A percentile compares a stretch with the other conserved stretches of the same genome.
These are phyloP conservation scores for Helobdella robusta DNA, from an alignment of 2,888 invertebrate genomes.

Conservation along the genomic window DNA sequence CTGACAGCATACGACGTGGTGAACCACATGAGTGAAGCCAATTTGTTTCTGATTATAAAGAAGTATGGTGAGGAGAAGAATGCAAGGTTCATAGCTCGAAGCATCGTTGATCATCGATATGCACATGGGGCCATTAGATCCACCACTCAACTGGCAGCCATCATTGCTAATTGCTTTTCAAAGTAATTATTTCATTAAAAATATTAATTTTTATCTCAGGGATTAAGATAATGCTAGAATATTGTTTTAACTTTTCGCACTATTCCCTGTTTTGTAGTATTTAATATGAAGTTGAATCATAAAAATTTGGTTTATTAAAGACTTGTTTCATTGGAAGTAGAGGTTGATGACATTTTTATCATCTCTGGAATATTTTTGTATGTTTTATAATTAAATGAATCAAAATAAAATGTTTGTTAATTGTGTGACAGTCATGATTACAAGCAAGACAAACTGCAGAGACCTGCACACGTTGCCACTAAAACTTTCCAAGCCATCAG, in stretches of 20 bases:
- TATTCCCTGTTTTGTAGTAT: background rate
- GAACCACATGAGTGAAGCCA: slow-evolving; percentile 66
- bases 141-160: slow-evolving; percentile 69
- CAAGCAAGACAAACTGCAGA: slow-evolving; percentile 63
- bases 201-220: background rate
- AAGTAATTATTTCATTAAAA: background rate
- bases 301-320: background rate
- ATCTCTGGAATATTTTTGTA: background rate
- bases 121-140: slow-evolving; percentile 67
- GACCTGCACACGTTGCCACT: slow-evolving; percentile 72
- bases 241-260: too few relatives aligned
- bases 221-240: background rate
- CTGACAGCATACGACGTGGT: slow-evolving; percentile 80
- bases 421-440: slow-evolving; percentile 34
- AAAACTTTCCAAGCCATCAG: slow-evolving; percentile 85
- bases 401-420: too few relatives aligned
- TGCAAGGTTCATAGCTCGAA: slow-evolving; percentile 72
- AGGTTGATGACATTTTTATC: background rate
- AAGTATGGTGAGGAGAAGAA: slow-evolving; percentile 77
- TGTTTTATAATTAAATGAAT: too few relatives aligned
- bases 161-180: slow-evolving; percentile 52
- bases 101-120: slow-evolving; percentile 72
- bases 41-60: slow-evolving; percentile 73
- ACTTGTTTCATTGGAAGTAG: background rate
- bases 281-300: background rate